A percentile compares a stretch with the other conserved stretches of the same genome.
Conservation (phyloP, 1,140 invertebrate genomes). For the Dermatophagoides farinae region DNA sequence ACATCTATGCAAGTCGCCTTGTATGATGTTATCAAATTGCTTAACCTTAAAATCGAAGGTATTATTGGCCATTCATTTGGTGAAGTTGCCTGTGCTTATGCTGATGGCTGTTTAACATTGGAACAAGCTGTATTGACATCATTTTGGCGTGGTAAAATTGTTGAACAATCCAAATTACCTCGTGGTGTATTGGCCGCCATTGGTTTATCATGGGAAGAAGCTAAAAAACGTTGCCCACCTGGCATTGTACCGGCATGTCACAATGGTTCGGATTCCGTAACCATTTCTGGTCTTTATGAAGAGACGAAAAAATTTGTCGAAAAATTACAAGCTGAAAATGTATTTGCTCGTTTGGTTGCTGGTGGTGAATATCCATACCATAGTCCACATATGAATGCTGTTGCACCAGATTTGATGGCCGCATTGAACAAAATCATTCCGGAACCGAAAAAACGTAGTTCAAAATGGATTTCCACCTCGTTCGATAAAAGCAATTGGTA, state of each 20-base stretch:
- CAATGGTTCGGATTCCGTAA: slow-evolving; percentile 73
- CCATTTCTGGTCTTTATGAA: slow-evolving; percentile 62
- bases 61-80: slow-evolving; percentile 40
- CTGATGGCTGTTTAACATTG: slow-evolving; percentile 71
- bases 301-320: slow-evolving; percentile 47
- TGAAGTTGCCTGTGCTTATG: slow-evolving; percentile 82
- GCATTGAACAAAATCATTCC: slow-evolving; percentile 38
- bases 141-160: slow-evolving; percentile 67
- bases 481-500: slow-evolving; percentile 61
- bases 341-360: slow-evolving; percentile 71
- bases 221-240: slow-evolving; percentile 43
- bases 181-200: slow-evolving; percentile 60
- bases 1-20: slow-evolving; percentile 37
- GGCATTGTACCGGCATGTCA: slow-evolving; percentile 75
- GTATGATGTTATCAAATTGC: slow-evolving; percentile 26
- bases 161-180: slow-evolving; percentile 49
- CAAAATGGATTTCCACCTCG: slow-evolving; percentile 63
- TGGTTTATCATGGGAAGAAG: slow-evolving; percentile 63
- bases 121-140: slow-evolving; percentile 77
- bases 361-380: slow-evolving; percentile 81
- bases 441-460: slow-evolving; percentile 47
- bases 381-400: slow-evolving; percentile 68
- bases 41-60: slow-evolving; percentile 32
- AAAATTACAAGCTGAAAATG: slow-evolving; percentile 44
- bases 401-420: slow-evolving; percentile 49